Evolutionary conservation across 2,888 invertebrate genomes (phyloP).

Genomic region (Aethes cnicana): DNA sequence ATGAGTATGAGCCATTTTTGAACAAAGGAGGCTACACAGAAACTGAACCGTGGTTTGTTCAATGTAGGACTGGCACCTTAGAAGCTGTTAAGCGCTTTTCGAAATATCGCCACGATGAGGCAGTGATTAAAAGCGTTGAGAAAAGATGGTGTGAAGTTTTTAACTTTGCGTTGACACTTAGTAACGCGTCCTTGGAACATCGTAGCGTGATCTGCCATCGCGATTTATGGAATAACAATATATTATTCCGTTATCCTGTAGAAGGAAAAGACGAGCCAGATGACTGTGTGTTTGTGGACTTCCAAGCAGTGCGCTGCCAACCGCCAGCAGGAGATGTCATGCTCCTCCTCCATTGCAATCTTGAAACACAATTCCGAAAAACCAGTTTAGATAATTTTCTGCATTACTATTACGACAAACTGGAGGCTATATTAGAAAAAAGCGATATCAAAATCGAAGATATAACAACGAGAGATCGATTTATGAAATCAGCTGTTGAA

Average conservation of each 20-base stretch:
- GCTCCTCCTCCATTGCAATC: constrained; percentile 79
- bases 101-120: constrained; percentile 47
- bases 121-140: constrained; percentile 48
- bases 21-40: constrained; percentile 55
- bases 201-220: constrained; percentile 82
- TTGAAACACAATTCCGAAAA: constrained; percentile 72
- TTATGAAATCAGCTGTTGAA: constrained; percentile 67
- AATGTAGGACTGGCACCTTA: constrained; percentile 64
- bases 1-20: constrained; percentile 51
- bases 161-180: constrained; percentile 50
- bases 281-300: constrained; percentile 86
- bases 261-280: constrained; percentile 58
- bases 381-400: constrained; percentile 74
- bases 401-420: constrained; percentile 79
- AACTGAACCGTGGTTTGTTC: constrained; percentile 57
- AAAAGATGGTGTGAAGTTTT: constrained; percentile 57
- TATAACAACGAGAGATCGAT: constrained; percentile 65
- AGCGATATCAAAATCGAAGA: constrained; percentile 61
- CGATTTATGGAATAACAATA: constrained; percentile 85
- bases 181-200: constrained; percentile 54
- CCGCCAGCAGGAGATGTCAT: constrained; percentile 86
- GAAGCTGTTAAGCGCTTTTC: constrained; percentile 59
- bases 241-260: constrained; percentile 76
- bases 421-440: constrained; percentile 63
- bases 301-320: constrained; percentile 85